Evolutionary conservation across 2,797 vertebrate genomes (phyloP).

Genomic region (Premnoplex brunnescens): DNA sequence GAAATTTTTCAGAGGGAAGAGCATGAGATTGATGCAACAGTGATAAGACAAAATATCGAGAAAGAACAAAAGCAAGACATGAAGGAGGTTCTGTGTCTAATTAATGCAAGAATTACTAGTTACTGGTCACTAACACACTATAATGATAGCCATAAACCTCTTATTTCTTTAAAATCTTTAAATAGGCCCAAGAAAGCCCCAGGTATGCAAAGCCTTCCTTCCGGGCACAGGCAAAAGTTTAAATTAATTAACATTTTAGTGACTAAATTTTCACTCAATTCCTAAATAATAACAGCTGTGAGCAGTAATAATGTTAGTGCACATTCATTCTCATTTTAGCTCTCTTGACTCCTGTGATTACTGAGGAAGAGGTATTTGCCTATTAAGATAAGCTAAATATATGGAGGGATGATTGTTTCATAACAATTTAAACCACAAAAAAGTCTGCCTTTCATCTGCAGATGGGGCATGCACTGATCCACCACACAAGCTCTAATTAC

Average conservation of each 20-base stretch:
- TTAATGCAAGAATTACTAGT: not conserved
- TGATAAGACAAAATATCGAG: not conserved
- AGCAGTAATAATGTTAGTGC: not conserved
- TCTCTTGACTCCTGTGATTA: not conserved
- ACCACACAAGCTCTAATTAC: not conserved
- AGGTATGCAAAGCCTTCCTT: not conserved
- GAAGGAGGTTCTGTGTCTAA: not conserved
- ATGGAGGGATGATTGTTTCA: not conserved
- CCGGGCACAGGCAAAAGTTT: not conserved
- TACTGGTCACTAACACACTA: not conserved
- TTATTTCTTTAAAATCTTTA: not conserved
- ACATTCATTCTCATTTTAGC: not conserved
- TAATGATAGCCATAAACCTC: not conserved
- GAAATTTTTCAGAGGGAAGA: not conserved
- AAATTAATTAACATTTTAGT: not conserved
- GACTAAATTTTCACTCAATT: not conserved
- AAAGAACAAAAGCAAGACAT: not conserved
- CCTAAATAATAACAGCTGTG: not conserved
- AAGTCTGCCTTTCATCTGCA: constrained; percentile 1
- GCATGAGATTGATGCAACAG: not conserved
- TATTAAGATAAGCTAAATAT: not conserved
- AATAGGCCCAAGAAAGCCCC: not conserved
- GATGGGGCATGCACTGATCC: not conserved
- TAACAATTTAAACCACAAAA: not conserved
- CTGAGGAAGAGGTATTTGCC: not conserved